Base-by-base conservation (phyloP, 92 coral and sea anemone genomes). In the Anthopleura xanthogrammica region DNA sequence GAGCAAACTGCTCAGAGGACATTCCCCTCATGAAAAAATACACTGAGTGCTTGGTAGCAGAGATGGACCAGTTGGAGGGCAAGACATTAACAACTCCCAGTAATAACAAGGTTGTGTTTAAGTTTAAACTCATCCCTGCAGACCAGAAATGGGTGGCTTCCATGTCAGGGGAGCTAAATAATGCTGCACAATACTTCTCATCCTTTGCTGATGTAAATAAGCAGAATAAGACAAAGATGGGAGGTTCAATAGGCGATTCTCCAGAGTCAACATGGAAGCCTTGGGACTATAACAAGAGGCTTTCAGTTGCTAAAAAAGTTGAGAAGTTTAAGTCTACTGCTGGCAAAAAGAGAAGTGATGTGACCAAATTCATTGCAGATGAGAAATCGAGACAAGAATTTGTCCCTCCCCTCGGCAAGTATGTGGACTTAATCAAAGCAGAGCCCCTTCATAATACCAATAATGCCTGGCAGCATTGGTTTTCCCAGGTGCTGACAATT, bases 401-500 rank as follows among this genome's bases (percentile, higher is more conserved):
- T 82, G 40, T 62, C 7, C 91, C 89, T 16, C 82, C 89, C 3
- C 89, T 89, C 3, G 91, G 93, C 62, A 92, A 90, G 62, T 89
- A 84, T 84, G 93, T 87, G 57, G 82, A 92, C 79, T 24, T 24
- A 16, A 60, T 78, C 12, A 89, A 83, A 62, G 89, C 95, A 5
- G 91, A 89, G 65, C 91, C 95, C 5, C 82, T 90, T 3, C 91
- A 92, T 76, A 85, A 85, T 60, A 90, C 88, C 10, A 89, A 92
- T 82, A 89, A 89, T 90, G 91, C 88, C 46, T 91, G 92, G 92
- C 92, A 91, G 82, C 86, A 85, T 22, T 91, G 94, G 90, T 91
- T 91, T 58, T 16, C 20, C 56, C 73, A 43, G 41, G 54, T 80
- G 2, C 86, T 91, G n/a, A 14, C 77, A 12, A 73, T 88, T 41